A percentile compares a stretch with the other conserved stretches of the same genome.
phyloP scores from a whole-genome alignment of 2,888 invertebrate genomes.

The Eupithecia exiguata region DNA sequence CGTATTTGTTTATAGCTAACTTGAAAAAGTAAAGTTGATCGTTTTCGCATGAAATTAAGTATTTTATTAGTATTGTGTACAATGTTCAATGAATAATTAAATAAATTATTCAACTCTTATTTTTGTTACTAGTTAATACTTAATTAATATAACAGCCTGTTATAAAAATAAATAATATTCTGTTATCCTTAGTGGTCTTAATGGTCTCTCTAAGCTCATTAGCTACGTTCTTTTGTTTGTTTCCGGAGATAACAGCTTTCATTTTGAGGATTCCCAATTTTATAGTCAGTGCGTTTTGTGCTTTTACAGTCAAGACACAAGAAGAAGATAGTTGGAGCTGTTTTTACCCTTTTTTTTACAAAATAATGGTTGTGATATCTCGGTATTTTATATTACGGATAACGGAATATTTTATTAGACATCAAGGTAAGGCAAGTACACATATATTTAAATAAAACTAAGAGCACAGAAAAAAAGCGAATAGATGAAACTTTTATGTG shows the following conservation, averaged over 20 bases:
- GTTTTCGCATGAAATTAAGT: neutral
- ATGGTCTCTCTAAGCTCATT: constrained; percentile 25
- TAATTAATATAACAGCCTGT: neutral
- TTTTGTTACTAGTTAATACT: neutral
- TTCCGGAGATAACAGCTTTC: constrained; percentile 24
- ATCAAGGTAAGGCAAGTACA: constrained; percentile 17
- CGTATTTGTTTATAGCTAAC: too few species aligned
- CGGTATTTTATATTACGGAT: constrained; percentile 37
- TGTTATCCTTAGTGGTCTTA: constrained; percentile 17
- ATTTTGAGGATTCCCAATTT: constrained; percentile 14
- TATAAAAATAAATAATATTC: neutral
- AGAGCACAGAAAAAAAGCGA: neutral
- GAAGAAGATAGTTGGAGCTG: too few species aligned
- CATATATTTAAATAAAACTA: neutral
- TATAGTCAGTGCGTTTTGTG: constrained; percentile 33
- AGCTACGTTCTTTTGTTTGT: constrained; percentile 26
- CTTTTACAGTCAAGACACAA: constrained; percentile 18
- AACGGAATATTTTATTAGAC: constrained; percentile 34
- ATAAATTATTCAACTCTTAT: neutral
- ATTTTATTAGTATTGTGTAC: neutral
- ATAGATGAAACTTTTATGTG: constrained; percentile 25
- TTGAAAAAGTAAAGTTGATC: neutral
- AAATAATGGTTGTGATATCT: constrained; percentile 52
- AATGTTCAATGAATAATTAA: neutral
- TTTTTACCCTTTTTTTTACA: neutral